A percentile compares a stretch with the other conserved stretches of the same genome.
These are phyloP conservation scores for Dendroctonus valens DNA, from an alignment of 1,140 invertebrate genomes.

Conservation along the genomic window DNA sequence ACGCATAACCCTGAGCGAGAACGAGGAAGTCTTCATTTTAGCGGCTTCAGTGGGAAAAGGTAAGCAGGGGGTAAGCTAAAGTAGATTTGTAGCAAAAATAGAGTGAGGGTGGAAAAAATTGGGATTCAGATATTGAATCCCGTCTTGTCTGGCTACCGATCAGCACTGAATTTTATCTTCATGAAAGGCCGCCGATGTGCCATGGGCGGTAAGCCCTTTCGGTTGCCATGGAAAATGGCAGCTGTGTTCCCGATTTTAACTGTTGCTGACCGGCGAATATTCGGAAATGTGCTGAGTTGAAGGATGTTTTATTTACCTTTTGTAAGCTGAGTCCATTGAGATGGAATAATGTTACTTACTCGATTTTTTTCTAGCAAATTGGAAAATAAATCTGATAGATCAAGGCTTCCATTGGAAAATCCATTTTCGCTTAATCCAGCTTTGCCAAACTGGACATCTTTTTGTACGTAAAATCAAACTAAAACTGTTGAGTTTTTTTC, in stretches of 20 bases:
- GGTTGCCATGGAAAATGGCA: constrained; percentile 24
- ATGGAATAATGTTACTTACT: too few relatives aligned
- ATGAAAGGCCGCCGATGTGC: not conserved
- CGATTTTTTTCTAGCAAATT: too few relatives aligned
- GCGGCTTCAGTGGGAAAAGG: constrained; percentile 35
- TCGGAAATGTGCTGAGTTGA: not conserved
- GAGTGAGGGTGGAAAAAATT: constrained; percentile 6
- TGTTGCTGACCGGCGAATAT: constrained; percentile 6
- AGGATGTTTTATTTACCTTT: constrained; percentile 6
- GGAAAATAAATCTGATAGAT: too few relatives aligned
- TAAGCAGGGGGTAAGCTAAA: constrained; percentile 10
- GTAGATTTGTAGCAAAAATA: not conserved
- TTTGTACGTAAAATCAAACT: too few relatives aligned
- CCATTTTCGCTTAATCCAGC: too few relatives aligned
- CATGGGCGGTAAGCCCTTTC: constrained; percentile 21
- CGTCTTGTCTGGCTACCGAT: constrained; percentile 16
- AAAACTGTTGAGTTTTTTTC: too few relatives aligned
- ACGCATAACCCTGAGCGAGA: constrained; percentile 73
- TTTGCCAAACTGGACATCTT: too few relatives aligned
- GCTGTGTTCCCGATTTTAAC: constrained; percentile 19
- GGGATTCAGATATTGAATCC: constrained; percentile 4
- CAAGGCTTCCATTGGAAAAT: too few relatives aligned
- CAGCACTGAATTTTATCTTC: constrained; percentile 18
- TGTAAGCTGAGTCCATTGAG: too few relatives aligned
- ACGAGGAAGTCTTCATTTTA: constrained; percentile 76